Base-by-base conservation (phyloP, 2,797 vertebrate genomes). In the Peromyscus melanophrys region DNA sequence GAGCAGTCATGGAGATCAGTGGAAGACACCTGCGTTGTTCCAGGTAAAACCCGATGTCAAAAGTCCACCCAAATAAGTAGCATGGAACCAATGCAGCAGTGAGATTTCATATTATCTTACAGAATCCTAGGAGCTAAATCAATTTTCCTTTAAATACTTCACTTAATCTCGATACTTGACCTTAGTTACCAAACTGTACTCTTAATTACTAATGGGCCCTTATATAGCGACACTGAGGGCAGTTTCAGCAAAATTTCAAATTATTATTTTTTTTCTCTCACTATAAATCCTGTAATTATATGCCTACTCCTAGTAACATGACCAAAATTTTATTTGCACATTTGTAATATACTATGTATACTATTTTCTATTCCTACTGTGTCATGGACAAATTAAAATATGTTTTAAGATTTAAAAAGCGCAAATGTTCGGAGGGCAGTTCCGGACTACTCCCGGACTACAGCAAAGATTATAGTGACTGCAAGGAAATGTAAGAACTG, bases 21-120 rank as follows among this genome's bases (percentile, higher is more conserved):
- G 84, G 98, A 98, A 94, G 95, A 98, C 7, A 94, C 97, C 95
- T 99, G 99, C 97, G 96, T 97, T 52, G 96, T 98, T 97, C 98
- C 99, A 98, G 99, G 99, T 99, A 99, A 97, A 90, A 49, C 1
- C 23, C 23, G 0, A 27, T 37, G 23, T 25, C 80, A 83, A 49
- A 71, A 88, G 75, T 73, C 55, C 8, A 85, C 17, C 31, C 3
- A n/a, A 34, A 31, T 81, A 1, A 46, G 43, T 96, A 57, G 85
- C 2, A 31, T 85, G 90, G 80, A 73, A 55, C 29, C 65, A 71
- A 83, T 7, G 16, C 81, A 75, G 86, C 92, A 89, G n/a, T 55
- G 43, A 17, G 19, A 57, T 63, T 96, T 55, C 27, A 27, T 67
- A 49, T 92, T 75, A 77, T 86, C 81, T 95, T 73, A 80, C 14